Conservation (phyloP, 2,888 invertebrate species). For the Zhengitettix transpicula region DNA sequence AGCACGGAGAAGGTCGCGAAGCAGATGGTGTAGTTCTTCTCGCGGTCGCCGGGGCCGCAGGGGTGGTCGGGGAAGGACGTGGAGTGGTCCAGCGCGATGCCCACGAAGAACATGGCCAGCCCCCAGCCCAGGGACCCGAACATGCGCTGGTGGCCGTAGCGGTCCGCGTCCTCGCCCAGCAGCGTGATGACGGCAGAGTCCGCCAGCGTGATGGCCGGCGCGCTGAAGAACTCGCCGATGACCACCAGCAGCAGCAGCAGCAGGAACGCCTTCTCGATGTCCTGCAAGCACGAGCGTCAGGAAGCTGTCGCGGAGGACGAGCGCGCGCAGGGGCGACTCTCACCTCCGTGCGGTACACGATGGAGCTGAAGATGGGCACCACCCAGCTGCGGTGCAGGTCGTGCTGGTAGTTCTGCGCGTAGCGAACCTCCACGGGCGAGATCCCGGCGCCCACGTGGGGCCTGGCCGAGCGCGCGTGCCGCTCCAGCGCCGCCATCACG, state of each 20-base stretch:
- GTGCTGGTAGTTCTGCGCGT: constrained; percentile 59
- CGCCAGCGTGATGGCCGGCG: constrained; percentile 88
- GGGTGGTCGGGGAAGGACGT: constrained; percentile 89
- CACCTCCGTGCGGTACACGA: constrained; percentile 62
- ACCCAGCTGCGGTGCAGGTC: constrained; percentile 58
- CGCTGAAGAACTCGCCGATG: constrained; percentile 94
- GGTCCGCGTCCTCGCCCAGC: constrained; percentile 73
- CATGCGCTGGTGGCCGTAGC: constrained; percentile 93
- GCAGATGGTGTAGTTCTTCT: constrained; percentile 97
- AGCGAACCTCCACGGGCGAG: constrained; percentile 59
- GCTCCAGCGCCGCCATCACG: too few relatives aligned
- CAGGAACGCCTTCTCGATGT: constrained; percentile 93
- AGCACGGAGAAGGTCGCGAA: constrained; percentile 94
- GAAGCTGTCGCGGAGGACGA: too few relatives aligned
- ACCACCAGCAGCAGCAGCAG: constrained; percentile 79
- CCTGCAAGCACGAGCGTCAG: constrained; percentile 31
- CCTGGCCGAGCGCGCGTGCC: not conserved
- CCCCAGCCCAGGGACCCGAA: constrained; percentile 98
- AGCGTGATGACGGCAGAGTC: constrained; percentile 81
- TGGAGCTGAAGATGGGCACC: constrained; percentile 79
- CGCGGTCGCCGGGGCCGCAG: constrained; percentile 72
- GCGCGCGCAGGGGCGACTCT: constrained; percentile 7
- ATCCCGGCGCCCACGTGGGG: constrained; percentile 25
- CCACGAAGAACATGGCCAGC: constrained; percentile 95
- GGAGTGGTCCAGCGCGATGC: constrained; percentile 89